These are phyloP conservation scores for Tiliacea citrago DNA, from an alignment of 2,888 invertebrate species.

Conservation along the genomic window DNA sequence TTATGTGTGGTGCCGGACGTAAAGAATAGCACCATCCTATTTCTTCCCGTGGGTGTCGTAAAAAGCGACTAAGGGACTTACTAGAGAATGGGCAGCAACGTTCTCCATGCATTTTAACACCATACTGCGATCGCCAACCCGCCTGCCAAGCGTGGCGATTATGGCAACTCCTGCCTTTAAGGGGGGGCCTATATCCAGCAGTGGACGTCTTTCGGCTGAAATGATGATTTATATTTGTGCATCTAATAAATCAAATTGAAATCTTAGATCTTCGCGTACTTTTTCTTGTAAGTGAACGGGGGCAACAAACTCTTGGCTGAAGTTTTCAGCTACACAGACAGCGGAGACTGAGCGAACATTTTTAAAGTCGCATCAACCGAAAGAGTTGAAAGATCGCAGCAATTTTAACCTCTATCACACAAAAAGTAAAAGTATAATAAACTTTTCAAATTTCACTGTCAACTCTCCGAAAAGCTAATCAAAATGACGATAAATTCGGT, in stretches of 20 bases:
- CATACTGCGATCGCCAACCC: too few species aligned
- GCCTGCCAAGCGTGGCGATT: too few species aligned
- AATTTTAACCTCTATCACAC: constrained; percentile 27
- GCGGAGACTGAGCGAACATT: background rate
- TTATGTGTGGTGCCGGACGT: background rate
- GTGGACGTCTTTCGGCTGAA: too few species aligned
- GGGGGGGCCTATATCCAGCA: too few species aligned
- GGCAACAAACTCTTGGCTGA: constrained; percentile 30
- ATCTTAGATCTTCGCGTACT: too few species aligned
- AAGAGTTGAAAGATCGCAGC: constrained; percentile 7
- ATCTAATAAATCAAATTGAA: constrained; percentile 8
- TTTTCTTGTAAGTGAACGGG: background rate
- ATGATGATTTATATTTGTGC: background rate
- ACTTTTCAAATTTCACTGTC: constrained; percentile 45
- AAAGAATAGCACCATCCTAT: too few species aligned
- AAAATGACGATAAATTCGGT: constrained; percentile 45
- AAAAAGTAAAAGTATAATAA: constrained; percentile 42
- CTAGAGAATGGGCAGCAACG: too few species aligned
- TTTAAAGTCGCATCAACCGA: background rate
- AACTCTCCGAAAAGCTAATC: constrained; percentile 40
- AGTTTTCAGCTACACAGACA: background rate
- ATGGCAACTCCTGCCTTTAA: too few species aligned
- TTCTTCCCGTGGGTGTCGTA: too few species aligned
- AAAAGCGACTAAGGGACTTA: too few species aligned
- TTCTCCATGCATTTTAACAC: too few species aligned